Evolutionary conservation across 2,888 invertebrate genomes (phyloP), one percentile per base, ranked within the genome.

Genomic region (Byasa hedistus): DNA sequence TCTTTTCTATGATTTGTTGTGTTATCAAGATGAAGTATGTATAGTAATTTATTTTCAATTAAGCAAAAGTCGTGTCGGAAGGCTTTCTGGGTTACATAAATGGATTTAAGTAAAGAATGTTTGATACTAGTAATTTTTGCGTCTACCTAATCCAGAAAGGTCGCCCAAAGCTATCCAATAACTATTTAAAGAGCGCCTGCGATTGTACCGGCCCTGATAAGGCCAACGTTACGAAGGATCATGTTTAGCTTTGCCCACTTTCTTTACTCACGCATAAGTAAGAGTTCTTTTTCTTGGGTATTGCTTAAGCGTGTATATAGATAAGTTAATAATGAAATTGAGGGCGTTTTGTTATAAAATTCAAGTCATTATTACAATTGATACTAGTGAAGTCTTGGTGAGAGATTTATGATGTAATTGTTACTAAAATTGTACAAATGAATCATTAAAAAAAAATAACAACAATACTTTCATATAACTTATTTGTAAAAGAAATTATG

Each of bases 121-220:
- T 74, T 75, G 76, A 79, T 82, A 78, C 77, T 78, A 76, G 75
- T 57, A 80, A 82, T 83, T 84, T 82, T 85, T 84, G 83, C 80
- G 79, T 77, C 75, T 78, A 75, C 77, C 78, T 88, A 88, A 88
- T 89, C 87, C 86, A 79, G 85, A 87, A 87, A 87, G 88, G 89
- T 89, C 80, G 80, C 80, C 78, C 62, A 48, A 23, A 66, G 80
- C 81, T 77, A 85, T 89, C 86, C 87, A 86, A 87, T 89, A 86
- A 86, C 87, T 87, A 86, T 85, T 88, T 86, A 84, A 83, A 66
- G 82, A 81, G 80, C 79, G 77, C 78, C 78, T 81, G 75, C 81
- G 83, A 84, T 86, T 83, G 85, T 80, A 73, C 82, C 75, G 74
- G 67, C 70, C 69, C 79, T 81, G 86, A 86, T 87, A 87, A 84